These are phyloP conservation scores for Todiramphus chloris DNA, from an alignment of 2,113 vertebrate genomes.

Conservation along the genomic window DNA sequence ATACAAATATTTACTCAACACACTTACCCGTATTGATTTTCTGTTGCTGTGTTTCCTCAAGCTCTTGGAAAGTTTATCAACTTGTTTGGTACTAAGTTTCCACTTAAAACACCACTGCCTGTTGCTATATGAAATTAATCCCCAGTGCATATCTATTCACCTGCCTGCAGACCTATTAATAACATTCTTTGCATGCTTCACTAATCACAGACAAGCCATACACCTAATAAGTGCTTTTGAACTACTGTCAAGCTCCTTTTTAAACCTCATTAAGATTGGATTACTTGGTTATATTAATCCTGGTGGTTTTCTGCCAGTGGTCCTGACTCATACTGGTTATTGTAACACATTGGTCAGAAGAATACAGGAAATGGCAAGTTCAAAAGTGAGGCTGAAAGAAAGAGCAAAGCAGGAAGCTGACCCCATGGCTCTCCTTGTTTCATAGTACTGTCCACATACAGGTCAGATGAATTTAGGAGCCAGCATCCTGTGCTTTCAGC, in stretches of 20 bases:
- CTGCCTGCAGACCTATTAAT: conserved; percentile 42
- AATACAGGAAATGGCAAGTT: not conserved
- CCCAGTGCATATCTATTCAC: conserved; percentile 20
- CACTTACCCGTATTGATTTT: not conserved
- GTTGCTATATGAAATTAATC: conserved; percentile 25
- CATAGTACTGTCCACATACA: not conserved
- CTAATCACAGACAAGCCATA: conserved; percentile 26
- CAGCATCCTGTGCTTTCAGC: not conserved
- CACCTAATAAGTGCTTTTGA: conserved; percentile 5
- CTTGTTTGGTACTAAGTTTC: not conserved
- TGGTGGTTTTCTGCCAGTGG: not conserved
- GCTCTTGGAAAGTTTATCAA: not conserved
- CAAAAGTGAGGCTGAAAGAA: not conserved
- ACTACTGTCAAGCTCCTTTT: conserved; percentile 49
- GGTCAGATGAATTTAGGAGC: not conserved
- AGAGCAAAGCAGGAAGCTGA: not conserved
- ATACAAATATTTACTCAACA: not conserved
- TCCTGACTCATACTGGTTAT: not conserved
- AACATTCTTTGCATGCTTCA: conserved; percentile 68
- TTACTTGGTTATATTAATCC: conserved; percentile 54
- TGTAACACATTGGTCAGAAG: not conserved
- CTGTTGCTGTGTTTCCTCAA: not conserved
- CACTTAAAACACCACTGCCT: not conserved
- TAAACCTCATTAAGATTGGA: conserved; percentile 67
- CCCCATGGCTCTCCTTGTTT: not conserved